Evolutionary conservation across 2,113 vertebrate species (phyloP).

Genomic region (Prinia subflava): DNA sequence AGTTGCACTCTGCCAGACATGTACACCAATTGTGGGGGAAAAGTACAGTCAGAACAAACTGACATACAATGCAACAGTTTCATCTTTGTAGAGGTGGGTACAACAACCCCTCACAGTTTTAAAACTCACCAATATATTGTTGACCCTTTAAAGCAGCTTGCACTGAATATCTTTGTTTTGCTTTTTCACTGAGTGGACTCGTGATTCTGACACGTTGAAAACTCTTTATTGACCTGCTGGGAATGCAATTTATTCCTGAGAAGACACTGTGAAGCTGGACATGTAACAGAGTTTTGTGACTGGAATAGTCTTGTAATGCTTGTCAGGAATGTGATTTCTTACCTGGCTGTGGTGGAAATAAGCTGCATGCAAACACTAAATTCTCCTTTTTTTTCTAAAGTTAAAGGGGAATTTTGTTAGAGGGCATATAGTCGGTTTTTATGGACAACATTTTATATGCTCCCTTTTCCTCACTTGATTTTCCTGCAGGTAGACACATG

Average conservation of each 20-base stretch:
- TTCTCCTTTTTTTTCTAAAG: neutral
- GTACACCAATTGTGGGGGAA: neutral
- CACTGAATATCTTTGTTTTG: neutral
- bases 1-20: neutral
- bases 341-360: neutral
- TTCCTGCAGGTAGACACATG: neutral
- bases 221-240: neutral
- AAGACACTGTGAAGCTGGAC: neutral
- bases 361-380: neutral
- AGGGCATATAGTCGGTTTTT: neutral
- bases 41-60: neutral
- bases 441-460: neutral
- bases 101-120: neutral
- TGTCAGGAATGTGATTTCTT: neutral
- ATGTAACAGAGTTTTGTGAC: neutral
- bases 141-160: neutral
- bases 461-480: neutral
- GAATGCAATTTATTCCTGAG: neutral
- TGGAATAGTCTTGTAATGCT: neutral
- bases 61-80: neutral
- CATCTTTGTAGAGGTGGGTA: neutral
- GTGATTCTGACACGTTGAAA: neutral
- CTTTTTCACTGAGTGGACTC: neutral
- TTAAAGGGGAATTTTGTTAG: neutral
- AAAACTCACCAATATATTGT: neutral